Evolutionary conservation across 2,113 vertebrate genomes (phyloP), one percentile per base, ranked within the genome.

Genomic region (Raphicerus campestris): DNA sequence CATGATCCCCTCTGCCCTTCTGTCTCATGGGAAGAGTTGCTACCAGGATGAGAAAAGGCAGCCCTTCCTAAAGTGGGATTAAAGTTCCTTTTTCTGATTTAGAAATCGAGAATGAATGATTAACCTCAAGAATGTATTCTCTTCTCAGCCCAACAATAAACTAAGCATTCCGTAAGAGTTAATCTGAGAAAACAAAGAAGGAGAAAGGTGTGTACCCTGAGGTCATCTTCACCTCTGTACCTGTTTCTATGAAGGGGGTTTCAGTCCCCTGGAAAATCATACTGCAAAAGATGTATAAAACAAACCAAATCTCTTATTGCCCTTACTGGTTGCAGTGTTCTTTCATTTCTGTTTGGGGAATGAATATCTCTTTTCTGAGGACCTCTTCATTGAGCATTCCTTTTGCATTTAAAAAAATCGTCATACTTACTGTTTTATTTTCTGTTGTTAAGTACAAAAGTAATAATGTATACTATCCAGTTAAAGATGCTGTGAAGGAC

Each of bases 121-220:
- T 97, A 97, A 96, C 89, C 81, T 96, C 91, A 97, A 97, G 95
- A 94, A 88, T 93, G 39, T 80, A 22, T 88, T 92, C 47, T 90
- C 49, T 94, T 89, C 22, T n/a, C 84, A 93, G 66, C 28, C 53
- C 47, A 61, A 32, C 61, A 56, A 47, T 91, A 95, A 96, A 93
- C 28, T n/a, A 92, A 93, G 49, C 95, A 93, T 96, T 97, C 92
- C 87, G 94, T 73, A 61, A 87, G 93, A 97, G 96, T 95, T 97
- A 96, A 95, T 97, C 89, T 80, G 49, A 28, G 66, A 92, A 93
- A 24, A 75, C 66, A 58, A 24, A 51, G 24, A 55, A 28, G 2
- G 91, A 78, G 70, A 30, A 45, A 87, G 26, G 42, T 39, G 14
- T 86, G 20, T 58, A 32, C 32, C 28, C 70, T 19, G 66, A 87